Evolutionary conservation across 1,140 invertebrate genomes (phyloP), one percentile per base, ranked within the genome.

Genomic region (Drosophila kanapiae): DNA sequence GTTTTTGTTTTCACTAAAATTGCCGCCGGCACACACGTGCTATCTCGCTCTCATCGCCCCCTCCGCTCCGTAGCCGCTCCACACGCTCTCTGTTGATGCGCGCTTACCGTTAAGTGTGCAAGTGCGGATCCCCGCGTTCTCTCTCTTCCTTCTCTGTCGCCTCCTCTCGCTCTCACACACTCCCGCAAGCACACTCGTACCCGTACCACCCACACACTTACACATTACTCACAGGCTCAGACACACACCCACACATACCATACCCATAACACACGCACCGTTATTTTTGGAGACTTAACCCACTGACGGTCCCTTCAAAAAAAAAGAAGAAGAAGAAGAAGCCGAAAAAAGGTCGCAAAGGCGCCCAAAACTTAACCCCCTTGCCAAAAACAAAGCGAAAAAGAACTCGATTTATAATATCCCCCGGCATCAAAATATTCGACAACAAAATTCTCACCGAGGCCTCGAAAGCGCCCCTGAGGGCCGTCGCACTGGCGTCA

Each of bases 401-500:
- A 65, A 82, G 56, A 67, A 82, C 67, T 72, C 75, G 64, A 70
- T 56, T 14, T 54, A 54, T 54, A 54, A 54, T 54, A 56, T 76
- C 78, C 74, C 81, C 76, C 76, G 80, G 70, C 71, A 59, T 75
- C 79, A 76, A 82, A 60, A 87, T 75, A 80, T 90, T 91, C 72
- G 90, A 83, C 71, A 86, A 91, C 92, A 93, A 93, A 93, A 93
- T 93, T 93, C 88, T 93, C 78, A 93, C 92, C 91, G 92, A 93
- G 80, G 91, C 79, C 72, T 80, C 86, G 78, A 80, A 93, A 93
- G 87, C 88, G 91, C 92, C 92, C 92, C 91, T 90, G 78, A 91
- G 92, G 92, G 92, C 92, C 91, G 91, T 93, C 91, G 92, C 92
- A 83, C 91, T 93, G 91, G 92, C 92, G 92, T 93, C 92, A 87